Percentiles rank a stretch among this genome's conserved stretches.
These are phyloP conservation scores for Tricholauxania praeusta DNA, from an alignment of 2,888 invertebrate genomes.

Conservation along the genomic window DNA sequence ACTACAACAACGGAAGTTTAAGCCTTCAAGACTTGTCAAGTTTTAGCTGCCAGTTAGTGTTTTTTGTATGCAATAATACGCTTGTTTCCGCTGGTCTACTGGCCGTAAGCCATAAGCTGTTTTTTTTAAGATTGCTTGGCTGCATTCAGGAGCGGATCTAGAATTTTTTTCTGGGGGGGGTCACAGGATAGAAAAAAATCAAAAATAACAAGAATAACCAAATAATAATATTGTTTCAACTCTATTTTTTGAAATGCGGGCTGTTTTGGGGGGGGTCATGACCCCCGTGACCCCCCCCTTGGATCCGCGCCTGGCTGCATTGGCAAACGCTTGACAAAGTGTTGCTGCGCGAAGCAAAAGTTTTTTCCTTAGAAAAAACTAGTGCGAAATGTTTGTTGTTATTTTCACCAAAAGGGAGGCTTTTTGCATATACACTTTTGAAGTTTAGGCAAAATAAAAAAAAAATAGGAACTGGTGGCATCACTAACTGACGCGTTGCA, in stretches of 20 bases:
- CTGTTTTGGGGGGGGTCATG: too few relatives aligned
- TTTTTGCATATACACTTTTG: conserved; percentile 1
- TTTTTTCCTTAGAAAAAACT: conserved; percentile 42
- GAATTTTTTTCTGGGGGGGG: too few relatives aligned
- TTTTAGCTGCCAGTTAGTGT: background rate
- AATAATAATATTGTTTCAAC: too few relatives aligned
- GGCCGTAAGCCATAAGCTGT: too few relatives aligned
- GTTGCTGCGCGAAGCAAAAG: conserved; percentile 39
- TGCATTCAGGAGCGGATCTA: too few relatives aligned
- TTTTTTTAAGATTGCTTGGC: too few relatives aligned
- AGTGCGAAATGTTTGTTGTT: conserved; percentile 49
- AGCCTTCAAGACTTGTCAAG: conserved; percentile 18
- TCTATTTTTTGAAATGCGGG: too few relatives aligned
- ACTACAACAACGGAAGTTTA: conserved; percentile 22
- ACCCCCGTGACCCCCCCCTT: too few relatives aligned
- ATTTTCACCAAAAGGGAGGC: conserved; percentile 25
- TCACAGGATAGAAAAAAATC: too few relatives aligned
- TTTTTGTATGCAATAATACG: too few relatives aligned
- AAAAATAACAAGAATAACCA: too few relatives aligned
- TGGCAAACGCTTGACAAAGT: conserved; percentile 49
- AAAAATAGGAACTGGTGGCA: background rate
- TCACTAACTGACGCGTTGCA: conserved; percentile 39
- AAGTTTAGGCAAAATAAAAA: background rate
- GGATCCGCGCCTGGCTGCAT: background rate
- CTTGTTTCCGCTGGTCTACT: background rate